These are phyloP conservation scores for Lepidurus apus DNA, from an alignment of 1,140 invertebrate genomes.

Conservation along the genomic window DNA sequence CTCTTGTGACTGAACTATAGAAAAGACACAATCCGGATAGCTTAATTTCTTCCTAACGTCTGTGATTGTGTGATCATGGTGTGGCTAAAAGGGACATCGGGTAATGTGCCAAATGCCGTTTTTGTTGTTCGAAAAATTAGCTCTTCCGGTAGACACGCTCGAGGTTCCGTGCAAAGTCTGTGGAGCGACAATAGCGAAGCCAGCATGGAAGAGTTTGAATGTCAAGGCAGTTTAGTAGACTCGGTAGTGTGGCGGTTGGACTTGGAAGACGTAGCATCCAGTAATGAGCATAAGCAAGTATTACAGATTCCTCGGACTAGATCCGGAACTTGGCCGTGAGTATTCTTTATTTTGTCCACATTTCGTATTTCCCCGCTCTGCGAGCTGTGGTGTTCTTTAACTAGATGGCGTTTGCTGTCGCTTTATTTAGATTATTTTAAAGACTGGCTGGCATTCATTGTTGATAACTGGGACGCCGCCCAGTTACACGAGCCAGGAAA, in stretches of 20 bases:
- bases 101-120: background rate
- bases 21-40: background rate
- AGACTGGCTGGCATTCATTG: background rate
- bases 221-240: constrained; percentile 13
- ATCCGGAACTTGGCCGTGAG: constrained; percentile 35
- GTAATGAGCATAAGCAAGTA: constrained; percentile 1
- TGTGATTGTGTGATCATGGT: background rate
- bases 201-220: constrained; percentile 11
- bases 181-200: constrained; percentile 5
- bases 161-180: background rate
- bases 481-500: background rate
- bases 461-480: background rate
- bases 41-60: background rate
- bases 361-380: background rate
- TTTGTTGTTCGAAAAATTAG: background rate
- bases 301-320: constrained; percentile 16
- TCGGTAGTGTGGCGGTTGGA: constrained; percentile 27
- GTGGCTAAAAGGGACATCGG: background rate
- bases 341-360: background rate
- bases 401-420: background rate
- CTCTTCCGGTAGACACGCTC: background rate
- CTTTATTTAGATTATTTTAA: background rate
- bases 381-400: no score
- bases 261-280: constrained; percentile 27
- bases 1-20: background rate